A percentile compares a stretch with the other conserved stretches of the same genome.
Evolutionary conservation across 2,113 vertebrate genomes (phyloP).

Genomic region (Phyllostomus discolor): DNA sequence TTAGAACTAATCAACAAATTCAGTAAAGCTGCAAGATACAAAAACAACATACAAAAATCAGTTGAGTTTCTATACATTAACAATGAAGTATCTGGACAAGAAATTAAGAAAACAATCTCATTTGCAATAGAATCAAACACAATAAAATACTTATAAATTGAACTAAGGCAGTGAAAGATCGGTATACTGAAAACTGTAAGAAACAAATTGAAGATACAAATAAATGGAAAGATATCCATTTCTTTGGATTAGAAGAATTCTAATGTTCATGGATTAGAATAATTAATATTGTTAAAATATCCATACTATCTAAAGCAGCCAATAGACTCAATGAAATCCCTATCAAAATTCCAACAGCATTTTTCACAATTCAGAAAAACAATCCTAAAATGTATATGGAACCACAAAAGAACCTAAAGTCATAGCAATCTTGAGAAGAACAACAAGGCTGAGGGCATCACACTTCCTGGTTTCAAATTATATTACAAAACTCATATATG

Average conservation of each 20-base stretch:
- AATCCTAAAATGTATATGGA: not conserved
- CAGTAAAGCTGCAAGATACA: not conserved
- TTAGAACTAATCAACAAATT: not conserved
- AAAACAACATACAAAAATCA: not conserved
- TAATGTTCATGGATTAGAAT: not conserved
- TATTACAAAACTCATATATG: not conserved
- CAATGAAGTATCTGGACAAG: not conserved
- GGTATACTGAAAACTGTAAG: not conserved
- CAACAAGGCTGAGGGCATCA: not conserved
- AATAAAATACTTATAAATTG: not conserved
- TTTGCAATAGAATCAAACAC: not conserved
- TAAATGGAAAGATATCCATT: not conserved
- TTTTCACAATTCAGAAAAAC: not conserved
- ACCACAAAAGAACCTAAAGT: not conserved
- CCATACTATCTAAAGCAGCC: not conserved
- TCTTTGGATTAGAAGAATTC: too few species aligned
- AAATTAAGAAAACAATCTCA: not conserved
- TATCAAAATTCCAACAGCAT: not conserved
- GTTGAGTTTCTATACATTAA: not conserved
- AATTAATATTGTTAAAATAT: not conserved
- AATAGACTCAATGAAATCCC: not conserved
- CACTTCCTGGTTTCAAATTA: not conserved
- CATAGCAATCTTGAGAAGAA: not conserved
- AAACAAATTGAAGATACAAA: not conserved
- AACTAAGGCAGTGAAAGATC: not conserved